These are phyloP conservation scores for Caenorhabditis afra DNA, from an alignment of 2,888 invertebrate species.

Conservation along the genomic window DNA sequence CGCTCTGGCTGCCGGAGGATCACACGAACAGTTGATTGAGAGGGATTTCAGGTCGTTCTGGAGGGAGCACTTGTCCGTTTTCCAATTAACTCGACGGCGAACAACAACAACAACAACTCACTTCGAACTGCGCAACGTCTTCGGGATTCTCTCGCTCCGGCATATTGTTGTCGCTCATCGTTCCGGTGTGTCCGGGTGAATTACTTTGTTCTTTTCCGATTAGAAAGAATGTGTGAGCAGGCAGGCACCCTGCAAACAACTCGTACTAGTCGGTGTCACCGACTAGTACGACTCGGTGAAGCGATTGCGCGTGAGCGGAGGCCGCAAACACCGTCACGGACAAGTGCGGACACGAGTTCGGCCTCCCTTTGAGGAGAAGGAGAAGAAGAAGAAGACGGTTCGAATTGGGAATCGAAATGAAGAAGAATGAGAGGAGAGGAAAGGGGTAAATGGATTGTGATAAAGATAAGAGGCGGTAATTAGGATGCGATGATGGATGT, in stretches of 20 bases:
- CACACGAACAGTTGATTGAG: slow-evolving; percentile 37
- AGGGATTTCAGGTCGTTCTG: slow-evolving; percentile 24
- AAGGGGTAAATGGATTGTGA: slow-evolving; percentile 36
- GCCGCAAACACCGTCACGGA: slow-evolving; percentile 35
- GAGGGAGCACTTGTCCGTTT: background rate
- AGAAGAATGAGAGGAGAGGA: no score
- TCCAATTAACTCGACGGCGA: background rate
- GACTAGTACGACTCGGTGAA: no score
- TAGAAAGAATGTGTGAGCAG: slow-evolving; percentile 24
- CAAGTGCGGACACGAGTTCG: slow-evolving; percentile 7
- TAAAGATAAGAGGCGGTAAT: slow-evolving; percentile 48
- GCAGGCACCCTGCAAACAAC: slow-evolving; percentile 31
- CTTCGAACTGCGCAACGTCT: slow-evolving; percentile 27
- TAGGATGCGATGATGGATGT: slow-evolving; percentile 48
- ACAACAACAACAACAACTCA: no score
- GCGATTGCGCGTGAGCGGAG: slow-evolving; percentile 12
- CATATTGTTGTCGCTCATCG: slow-evolving; percentile 13
- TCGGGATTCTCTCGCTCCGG: slow-evolving; percentile 38
- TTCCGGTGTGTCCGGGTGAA: background rate
- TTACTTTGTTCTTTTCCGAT: slow-evolving; percentile 29
- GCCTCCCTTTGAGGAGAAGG: slow-evolving; percentile 17
- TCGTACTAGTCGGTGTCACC: slow-evolving; percentile 43
- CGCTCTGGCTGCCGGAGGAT: slow-evolving; percentile 15
- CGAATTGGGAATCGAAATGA: slow-evolving; percentile 1
- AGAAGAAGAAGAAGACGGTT: slow-evolving; percentile 3